phyloP scores from a whole-genome alignment of 2,888 invertebrate species.

The Drosophila paramelanica region DNA sequence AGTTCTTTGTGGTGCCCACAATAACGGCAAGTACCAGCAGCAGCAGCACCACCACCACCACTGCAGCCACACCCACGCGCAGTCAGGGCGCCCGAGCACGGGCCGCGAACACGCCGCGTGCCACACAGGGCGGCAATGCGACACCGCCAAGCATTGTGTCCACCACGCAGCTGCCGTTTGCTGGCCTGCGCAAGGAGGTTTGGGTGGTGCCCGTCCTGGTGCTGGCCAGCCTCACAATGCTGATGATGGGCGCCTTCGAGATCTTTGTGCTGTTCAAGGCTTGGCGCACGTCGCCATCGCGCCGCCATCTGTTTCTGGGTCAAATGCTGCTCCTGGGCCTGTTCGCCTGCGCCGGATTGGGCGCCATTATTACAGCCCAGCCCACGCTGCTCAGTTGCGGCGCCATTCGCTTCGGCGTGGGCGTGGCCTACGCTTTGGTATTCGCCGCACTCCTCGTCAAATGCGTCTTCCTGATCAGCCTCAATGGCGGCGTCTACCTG shows the following conservation, averaged over 20 bases:
- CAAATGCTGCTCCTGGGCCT: slow-evolving; percentile 94
- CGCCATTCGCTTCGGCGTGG: slow-evolving; percentile 92
- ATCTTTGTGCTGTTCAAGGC: slow-evolving; percentile 94
- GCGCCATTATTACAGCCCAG: slow-evolving; percentile 91
- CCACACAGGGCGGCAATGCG: slow-evolving; percentile 48
- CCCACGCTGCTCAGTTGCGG: slow-evolving; percentile 93
- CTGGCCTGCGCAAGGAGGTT: slow-evolving; percentile 89
- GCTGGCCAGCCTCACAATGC: slow-evolving; percentile 92
- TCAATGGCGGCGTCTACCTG: slow-evolving; percentile 95
- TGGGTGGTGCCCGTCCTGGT: slow-evolving; percentile 97
- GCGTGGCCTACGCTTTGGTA: slow-evolving; percentile 93
- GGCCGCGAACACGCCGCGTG: slow-evolving; percentile 57
- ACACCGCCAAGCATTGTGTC: slow-evolving; percentile 81
- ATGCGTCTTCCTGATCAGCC: slow-evolving; percentile 95
- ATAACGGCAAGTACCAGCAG: slow-evolving; percentile 76
- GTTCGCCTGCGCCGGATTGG: slow-evolving; percentile 92
- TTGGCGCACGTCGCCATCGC: slow-evolving; percentile 92
- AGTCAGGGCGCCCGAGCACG: slow-evolving; percentile 73
- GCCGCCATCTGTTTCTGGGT: slow-evolving; percentile 93
- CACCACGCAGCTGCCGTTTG: slow-evolving; percentile 79
- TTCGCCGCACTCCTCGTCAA: slow-evolving; percentile 97
- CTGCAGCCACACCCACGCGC: slow-evolving; percentile 53
- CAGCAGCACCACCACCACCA: slow-evolving; percentile 20
- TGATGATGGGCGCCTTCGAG: slow-evolving; percentile 94
- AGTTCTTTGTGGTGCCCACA: slow-evolving; percentile 92